Evolutionary conservation across 2,797 vertebrate genomes (phyloP), one percentile per base, ranked within the genome.

Genomic region (Lepilemur septentrionalis): DNA sequence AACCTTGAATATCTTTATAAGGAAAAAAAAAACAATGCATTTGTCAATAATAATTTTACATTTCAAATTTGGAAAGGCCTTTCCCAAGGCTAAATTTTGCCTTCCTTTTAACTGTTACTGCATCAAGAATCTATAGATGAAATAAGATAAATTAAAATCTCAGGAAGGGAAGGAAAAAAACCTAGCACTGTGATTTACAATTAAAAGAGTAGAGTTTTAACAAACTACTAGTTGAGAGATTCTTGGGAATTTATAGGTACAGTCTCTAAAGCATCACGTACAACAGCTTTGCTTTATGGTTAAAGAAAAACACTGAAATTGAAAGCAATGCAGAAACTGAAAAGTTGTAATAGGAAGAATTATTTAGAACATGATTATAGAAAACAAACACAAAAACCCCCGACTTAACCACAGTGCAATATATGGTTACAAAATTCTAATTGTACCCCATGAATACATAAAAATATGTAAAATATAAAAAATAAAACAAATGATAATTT

Each of bases 11-110:
- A 72, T 61, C 55, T 90, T 92, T 89, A 20, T 86, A 41, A 28
- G 22, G 22, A 52, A 57, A 95, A 89, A 57, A 65, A 92, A 65
- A 28, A 89, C 28, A 96, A 67, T 76, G 1, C 2, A 57, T 76
- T 97, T 92, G 30, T 89, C 35, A 93, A 88, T 79, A 93, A 59
- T 90, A 95, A 92, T 82, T 95, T 97, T 1, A 55, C 7, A 93
- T 84, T 89, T 90, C n/a, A 87, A 52, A 38, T 95, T 79, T 76
- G 10, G 13, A 79, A 85, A 97, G 9, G 2, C 18, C 89, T 91
- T 86, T 93, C 35, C 92, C 72, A 48, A 76, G 75, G 50, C 35
- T 95, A 85, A 81, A 80, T 35, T 79, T 85, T 63, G 0, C 32
- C 30, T 92, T 83, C 11, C 2, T 50, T 88, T 88, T 14, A 72